Base-by-base conservation (phyloP, 1,140 invertebrate species). In the Camponotus pennsylvanicus region DNA sequence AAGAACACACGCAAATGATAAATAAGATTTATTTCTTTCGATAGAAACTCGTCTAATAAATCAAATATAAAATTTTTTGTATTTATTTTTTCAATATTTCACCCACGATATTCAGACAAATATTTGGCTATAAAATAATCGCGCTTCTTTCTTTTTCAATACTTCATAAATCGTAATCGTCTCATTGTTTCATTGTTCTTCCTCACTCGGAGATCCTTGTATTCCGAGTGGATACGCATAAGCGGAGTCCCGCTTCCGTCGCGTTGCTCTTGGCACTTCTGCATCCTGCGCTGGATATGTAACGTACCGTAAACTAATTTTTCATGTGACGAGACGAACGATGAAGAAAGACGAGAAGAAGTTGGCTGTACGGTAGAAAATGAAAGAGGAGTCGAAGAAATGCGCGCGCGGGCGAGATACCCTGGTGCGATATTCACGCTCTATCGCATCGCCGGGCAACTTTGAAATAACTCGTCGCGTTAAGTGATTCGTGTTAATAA, bases 261-360 rank as follows among this genome's bases (percentile, higher is more conserved):
- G 49, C 49, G 85, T 27, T 79, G 88, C 78, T 45, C 63, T 52
- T 85, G 88, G 64, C 85, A 64, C 86, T 88, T 86, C 57, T 87
- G 27, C 63, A 4, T 6, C 75, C 9, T 69, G 88, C 55, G 63
- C 88, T 83, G 80, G 70, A 90, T 85, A 66, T 27, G 88, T 89
- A 90, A 90, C 89, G 89, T 89, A 76, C 88, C 88, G 86, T 90
- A 86, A 88, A 87, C 64, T 64, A 86, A 90, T 89, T 90, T 90
- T 87, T 90, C 86, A 89, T 52, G 6, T 71, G 80, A 42, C 71
- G 80, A 18, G 49, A 89, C 79, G 66, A 45, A 69, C 34, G 52
- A 89, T 75, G 86, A 86, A 78, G 79, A 78, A 40, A 63, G 32
- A 78, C 45, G 13, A 18, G 7, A 7, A 64, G 42, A 34, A 13